Evolutionary conservation across 2,113 vertebrate genomes (phyloP).

Genomic region (Asarcornis scutulata): DNA sequence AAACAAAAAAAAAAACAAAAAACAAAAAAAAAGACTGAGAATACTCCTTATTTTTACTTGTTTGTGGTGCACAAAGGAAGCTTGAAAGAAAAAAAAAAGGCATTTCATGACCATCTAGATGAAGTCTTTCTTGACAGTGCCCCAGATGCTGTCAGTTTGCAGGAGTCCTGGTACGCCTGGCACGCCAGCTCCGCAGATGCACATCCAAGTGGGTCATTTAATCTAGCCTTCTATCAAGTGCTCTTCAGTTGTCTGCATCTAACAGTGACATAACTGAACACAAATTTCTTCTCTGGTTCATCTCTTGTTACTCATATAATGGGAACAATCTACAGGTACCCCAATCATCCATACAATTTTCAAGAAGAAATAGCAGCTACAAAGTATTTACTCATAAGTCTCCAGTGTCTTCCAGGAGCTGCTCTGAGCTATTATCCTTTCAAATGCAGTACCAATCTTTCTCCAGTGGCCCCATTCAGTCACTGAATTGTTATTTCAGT

Average conservation of each 20-base stretch:
- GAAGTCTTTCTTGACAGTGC: not conserved
- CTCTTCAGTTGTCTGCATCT: not conserved
- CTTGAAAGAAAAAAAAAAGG: not conserved
- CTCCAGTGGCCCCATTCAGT: not conserved
- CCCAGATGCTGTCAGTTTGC: not conserved
- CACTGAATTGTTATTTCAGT: not conserved
- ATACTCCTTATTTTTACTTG: not conserved
- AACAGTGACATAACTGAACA: not conserved
- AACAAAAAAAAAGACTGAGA: not conserved
- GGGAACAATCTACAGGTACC: not conserved
- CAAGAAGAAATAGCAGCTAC: not conserved
- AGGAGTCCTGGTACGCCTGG: rapidly evolving
- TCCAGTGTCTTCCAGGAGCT: not conserved
- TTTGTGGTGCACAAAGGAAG: not conserved
- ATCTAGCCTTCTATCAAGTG: not conserved
- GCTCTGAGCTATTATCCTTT: not conserved
- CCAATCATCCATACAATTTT: not conserved
- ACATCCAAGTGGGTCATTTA: not conserved
- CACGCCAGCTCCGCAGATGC: not conserved
- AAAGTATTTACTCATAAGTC: not conserved
- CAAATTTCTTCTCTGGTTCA: not conserved
- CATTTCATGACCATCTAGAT: not conserved
- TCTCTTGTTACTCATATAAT: not conserved
- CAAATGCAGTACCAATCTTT: not conserved
- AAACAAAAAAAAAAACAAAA: not conserved